Conservation (phyloP, 2,888 invertebrate species). For the Tiphia femorata region DNA sequence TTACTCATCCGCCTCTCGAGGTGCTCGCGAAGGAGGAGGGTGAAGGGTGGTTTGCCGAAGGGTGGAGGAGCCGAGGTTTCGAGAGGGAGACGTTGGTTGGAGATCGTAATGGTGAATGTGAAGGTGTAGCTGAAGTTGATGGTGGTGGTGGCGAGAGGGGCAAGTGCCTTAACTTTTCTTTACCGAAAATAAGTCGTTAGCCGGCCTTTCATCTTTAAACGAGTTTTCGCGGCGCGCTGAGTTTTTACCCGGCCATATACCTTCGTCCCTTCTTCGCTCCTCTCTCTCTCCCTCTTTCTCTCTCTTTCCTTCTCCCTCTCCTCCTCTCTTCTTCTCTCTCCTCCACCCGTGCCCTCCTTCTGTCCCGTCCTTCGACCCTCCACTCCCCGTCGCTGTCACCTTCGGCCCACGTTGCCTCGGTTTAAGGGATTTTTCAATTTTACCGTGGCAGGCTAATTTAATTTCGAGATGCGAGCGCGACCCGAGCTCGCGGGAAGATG, state of each 20-base stretch:
- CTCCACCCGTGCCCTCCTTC: constrained; percentile 12
- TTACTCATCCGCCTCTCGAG: constrained; percentile 24
- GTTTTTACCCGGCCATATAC: constrained; percentile 44
- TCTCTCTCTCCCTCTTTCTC: constrained; percentile 2
- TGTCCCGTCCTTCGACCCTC: constrained; percentile 17
- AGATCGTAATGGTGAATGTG: neutral
- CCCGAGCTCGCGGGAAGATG: neutral
- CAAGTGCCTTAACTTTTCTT: constrained; percentile 68
- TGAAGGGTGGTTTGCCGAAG: constrained; percentile 14
- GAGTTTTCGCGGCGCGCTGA: constrained; percentile 66
- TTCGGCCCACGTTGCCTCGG: constrained; percentile 57
- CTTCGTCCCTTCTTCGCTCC: neutral
- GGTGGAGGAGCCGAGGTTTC: constrained; percentile 11
- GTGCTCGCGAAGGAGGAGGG: constrained; percentile 20
- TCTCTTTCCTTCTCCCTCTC: constrained; percentile 5
- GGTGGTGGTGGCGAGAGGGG: constrained; percentile 35
- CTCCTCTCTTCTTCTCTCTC: neutral
- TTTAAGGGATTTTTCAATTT: constrained; percentile 68
- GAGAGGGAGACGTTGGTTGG: constrained; percentile 1
- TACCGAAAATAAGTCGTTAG: constrained; percentile 70
- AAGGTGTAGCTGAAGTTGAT: neutral
- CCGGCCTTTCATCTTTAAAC: constrained; percentile 68
- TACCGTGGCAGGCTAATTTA: constrained; percentile 63
- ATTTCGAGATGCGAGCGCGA: constrained; percentile 49
- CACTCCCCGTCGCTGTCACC: constrained; percentile 25